Percentiles rank a stretch among this genome's conserved stretches.
These are phyloP conservation scores for Podarcis lilfordi DNA, from an alignment of 2,797 vertebrate genomes.

Conservation along the genomic window DNA sequence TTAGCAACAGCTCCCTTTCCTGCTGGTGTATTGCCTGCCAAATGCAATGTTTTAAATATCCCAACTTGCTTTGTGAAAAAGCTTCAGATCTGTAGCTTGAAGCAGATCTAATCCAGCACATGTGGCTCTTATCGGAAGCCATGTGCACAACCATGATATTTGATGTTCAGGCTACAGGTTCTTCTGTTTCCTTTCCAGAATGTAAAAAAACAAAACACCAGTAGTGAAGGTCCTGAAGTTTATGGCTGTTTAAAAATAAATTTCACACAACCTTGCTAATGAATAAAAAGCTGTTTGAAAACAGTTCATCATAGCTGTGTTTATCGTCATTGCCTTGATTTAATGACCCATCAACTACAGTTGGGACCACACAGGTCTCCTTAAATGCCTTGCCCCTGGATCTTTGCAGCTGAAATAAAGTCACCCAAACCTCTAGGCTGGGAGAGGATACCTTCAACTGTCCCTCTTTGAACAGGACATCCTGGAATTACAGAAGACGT, in stretches of 20 bases:
- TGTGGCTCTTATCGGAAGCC: background rate
- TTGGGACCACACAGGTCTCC: background rate
- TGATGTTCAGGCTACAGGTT: background rate
- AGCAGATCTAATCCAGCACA: slow-evolving; percentile 12
- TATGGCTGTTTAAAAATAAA: background rate
- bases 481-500: no score
- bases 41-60: background rate
- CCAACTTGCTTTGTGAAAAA: background rate
- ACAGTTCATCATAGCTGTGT: background rate
- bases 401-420: background rate
- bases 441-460: no score
- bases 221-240: no score
- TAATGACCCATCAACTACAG: background rate
- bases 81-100: background rate
- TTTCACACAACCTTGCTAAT: background rate
- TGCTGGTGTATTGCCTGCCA: background rate
- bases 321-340: no score
- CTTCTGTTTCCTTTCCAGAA: background rate
- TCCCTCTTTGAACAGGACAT: no score
- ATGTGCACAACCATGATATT: background rate
- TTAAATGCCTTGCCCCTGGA: background rate
- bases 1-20: slow-evolving; percentile 1
- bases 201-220: no score
- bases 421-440: background rate
- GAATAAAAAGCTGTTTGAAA: background rate